A percentile compares a stretch with the other conserved stretches of the same genome.
phyloP scores from a whole-genome alignment of 2,113 vertebrate genomes.

The Chloropsis cyanopogon region DNA sequence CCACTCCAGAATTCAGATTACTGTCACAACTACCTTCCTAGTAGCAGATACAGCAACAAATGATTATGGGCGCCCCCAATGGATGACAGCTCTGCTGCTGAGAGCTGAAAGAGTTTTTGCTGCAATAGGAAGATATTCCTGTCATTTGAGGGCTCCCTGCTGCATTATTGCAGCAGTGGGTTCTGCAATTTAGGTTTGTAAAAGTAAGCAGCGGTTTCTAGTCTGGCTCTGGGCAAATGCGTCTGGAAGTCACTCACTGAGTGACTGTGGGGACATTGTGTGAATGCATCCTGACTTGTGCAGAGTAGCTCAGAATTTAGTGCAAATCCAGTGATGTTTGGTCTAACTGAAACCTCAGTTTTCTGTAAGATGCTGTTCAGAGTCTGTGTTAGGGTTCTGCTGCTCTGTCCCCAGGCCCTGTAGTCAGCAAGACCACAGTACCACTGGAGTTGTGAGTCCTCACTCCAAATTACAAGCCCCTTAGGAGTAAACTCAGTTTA shows the following conservation, averaged over 20 bases:
- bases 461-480: not conserved
- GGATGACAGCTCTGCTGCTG: not conserved
- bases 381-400: not conserved
- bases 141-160: not conserved
- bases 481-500: not conserved
- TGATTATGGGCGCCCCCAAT: not conserved
- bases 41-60: not conserved
- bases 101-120: not conserved
- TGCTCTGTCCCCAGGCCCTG: not conserved
- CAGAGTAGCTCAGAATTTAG: not conserved
- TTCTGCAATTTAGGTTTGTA: not conserved
- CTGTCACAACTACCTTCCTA: not conserved
- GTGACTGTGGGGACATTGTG: not conserved
- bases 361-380: not conserved
- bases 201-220: not conserved
- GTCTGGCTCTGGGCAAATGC: not conserved
- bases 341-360: not conserved
- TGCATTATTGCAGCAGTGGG: not conserved
- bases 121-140: accelerated
- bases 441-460: not conserved
- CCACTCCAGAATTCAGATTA: not conserved
- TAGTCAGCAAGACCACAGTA: not conserved
- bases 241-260: not conserved
- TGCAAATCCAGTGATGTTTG: not conserved
- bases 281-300: not conserved